A percentile compares a stretch with the other conserved stretches of the same genome.
phyloP scores from a whole-genome alignment of 2,888 invertebrate genomes.

The Polymixis flavicincta region DNA sequence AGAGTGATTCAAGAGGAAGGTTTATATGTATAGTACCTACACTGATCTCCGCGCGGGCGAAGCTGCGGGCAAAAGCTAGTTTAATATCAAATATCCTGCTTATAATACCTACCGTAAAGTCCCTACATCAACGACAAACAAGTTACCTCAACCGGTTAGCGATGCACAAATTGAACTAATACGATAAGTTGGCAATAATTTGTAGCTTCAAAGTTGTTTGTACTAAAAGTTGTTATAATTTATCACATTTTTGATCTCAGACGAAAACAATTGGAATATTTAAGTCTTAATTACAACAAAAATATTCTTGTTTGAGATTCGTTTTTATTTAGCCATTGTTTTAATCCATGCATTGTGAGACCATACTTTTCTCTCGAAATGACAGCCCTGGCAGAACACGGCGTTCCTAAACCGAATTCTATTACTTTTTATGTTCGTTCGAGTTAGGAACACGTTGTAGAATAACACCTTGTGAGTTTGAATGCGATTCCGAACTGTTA shows the following conservation, averaged over 20 bases:
- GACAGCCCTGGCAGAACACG: conserved; percentile 65
- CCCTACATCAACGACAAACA: conserved; percentile 7
- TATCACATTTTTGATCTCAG: not conserved
- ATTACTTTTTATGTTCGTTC: conserved; percentile 86
- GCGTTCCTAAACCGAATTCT: conserved; percentile 85
- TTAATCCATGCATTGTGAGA: conserved; percentile 46
- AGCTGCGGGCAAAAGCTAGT: no score
- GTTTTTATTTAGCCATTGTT: conserved; percentile 35
- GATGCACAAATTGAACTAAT: conserved; percentile 33
- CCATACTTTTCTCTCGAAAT: conserved; percentile 30
- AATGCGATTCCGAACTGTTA: conserved; percentile 66
- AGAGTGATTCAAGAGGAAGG: no score
- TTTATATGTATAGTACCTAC: no score
- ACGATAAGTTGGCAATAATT: conserved; percentile 24
- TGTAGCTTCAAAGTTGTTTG: not conserved
- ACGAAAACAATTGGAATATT: conserved; percentile 28
- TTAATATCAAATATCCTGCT: conserved; percentile 2
- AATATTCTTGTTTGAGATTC: conserved; percentile 11
- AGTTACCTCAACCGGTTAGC: conserved; percentile 23
- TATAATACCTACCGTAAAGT: conserved; percentile 5
- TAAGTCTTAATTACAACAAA: conserved; percentile 24
- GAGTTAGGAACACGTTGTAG: conserved; percentile 79
- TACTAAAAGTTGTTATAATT: not conserved
- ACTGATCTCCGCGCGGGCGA: no score
- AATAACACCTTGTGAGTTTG: conserved; percentile 76